Base-by-base conservation (phyloP, 1,140 invertebrate genomes). In the Macrobrachium nipponense region DNA sequence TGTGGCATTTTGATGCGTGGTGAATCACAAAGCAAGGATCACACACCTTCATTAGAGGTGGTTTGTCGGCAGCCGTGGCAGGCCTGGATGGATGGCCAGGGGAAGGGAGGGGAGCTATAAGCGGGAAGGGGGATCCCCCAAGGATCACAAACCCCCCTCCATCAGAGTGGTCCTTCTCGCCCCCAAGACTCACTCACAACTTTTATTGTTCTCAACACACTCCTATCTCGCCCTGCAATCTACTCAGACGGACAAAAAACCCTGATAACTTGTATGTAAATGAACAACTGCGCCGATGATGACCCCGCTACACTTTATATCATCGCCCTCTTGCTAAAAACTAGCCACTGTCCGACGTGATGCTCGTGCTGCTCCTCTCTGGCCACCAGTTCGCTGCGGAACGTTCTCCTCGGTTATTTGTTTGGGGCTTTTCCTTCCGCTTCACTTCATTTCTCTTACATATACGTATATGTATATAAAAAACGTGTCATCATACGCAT, bases 261-360 rank as follows among this genome's bases (percentile, higher is more conserved):
- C 17, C 14, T 77, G 75, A 77, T 77, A 77, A 77, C 51, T 77
- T 59, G 20, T 77, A 77, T 77, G 75, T 60, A 77, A 58, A 77
- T 77, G 43, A 77, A 77, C 68, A 23, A 20, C 68, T 43, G 51
- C 51, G 51, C 51, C 51, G 51, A 51, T 51, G 51, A 51, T 51
- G 51, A 51, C 51, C 14, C 68, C n/a, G 23, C 68, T 23, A 70
- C 20, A 12, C 17, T 70, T 70, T 70, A 27, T 51, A 51, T 51
- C 51, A 51, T 51, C 51, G 51, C 51, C 51, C 51, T 51, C 3
- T 5, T 51, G 51, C 51, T 51, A 51, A 51, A 51, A 51, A 51
- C 51, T 51, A 0, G 51, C 7, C 51, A 51, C 51, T 8, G 51
- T 51, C 8, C 51, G 12, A 51, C 51, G 27, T 51, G 51, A 12